Evolutionary conservation across 2,797 vertebrate genomes (phyloP), one percentile per base, ranked within the genome.

Genomic region (Lithobates pipiens): DNA sequence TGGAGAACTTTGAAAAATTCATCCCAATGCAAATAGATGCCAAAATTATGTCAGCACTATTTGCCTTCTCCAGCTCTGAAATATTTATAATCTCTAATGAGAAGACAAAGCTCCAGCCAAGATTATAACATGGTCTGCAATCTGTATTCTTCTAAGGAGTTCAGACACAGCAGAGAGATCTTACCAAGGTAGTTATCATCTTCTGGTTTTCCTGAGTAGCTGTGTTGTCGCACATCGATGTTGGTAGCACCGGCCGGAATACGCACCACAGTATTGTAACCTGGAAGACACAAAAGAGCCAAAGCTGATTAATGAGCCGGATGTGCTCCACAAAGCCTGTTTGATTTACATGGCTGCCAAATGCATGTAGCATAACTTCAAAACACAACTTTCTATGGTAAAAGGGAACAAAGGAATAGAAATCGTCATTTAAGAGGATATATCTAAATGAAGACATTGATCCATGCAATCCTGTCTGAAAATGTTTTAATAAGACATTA

Each of bases 181-280:
- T 97, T 91, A 99, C 98, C 97, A 93, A 99, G 95, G 94, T 99
- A 99, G 96, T 99, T 99, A 93, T 99, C 98, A 90, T 99, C 98
- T 88, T 99, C 98, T 70, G 97, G 95, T 90, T 97, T 98, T 93
- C 97, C 97, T 95, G 98, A 99, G 96, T 97, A 96, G 91, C 98
- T 99, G 95, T 98, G 97, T 93, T 99, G 98, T 88, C 97, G 96
- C 89, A 99, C 97, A 84, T 99, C 98, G 85, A 99, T 97, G 89
- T 97, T 99, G 84, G 98, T 99, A 92, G 98, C 97, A 93, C 98
- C 98, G 77, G 96, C 96, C 89, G 98, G 98, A 92, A 99, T 99
- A 88, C 95, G 96, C 88, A 99, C 98, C 36, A 99, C 98, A 67
- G 95, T 89, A 72, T 99, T 99, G 92, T 99, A 99, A 89, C 98